Base-by-base conservation (phyloP, 2,113 vertebrate species). In the Cinclus cinclus region DNA sequence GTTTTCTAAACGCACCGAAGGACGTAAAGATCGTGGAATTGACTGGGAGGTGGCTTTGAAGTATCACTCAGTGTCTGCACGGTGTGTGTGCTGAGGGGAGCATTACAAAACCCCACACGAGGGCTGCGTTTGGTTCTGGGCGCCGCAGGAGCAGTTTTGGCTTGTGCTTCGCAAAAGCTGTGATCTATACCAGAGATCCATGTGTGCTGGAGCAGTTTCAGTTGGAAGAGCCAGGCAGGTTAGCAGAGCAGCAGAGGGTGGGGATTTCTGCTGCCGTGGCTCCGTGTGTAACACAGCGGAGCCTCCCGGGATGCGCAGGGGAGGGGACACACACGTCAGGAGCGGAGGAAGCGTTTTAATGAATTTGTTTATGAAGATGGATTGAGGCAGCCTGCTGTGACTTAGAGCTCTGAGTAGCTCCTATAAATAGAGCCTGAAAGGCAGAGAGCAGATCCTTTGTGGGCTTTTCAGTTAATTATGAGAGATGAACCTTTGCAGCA, bases 401-500 rank as follows among this genome's bases (percentile, higher is more conserved):
- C 90, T 95, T 55, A 93, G 65, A 93, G 89, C 85, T 88, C 59
- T 56, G 63, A 89, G 89, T 14, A 49, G 65, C 89, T 93, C 81
- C 96, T 97, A 83, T 96, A 97, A 98, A 97, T 96, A 97, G 92
- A 80, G 67, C 49, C 70, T 68, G 64, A 83, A 76, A 93, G 94
- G 92, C 90, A 83, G 81, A 0, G 2, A 65, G 89, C 69, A 31
- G 70, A 92, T 96, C 94, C 92, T 95, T 92, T 73, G 50, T 83
- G 56, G 70, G 60, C 52, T 92, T 96, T 96, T 97, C 85, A 94
- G 73, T 97, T 97, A 98, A 96, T 95, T 94, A 95, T 93, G 92
- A 86, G 97, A 92, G 90, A 95, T 83, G 87, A 96, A 92, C 95
- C 69, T 67, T 89, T 9, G 25, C 52, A 90, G 85, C 59, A 81